Base-by-base conservation (phyloP, 2,113 vertebrate genomes). In the Siniperca chuatsi region DNA sequence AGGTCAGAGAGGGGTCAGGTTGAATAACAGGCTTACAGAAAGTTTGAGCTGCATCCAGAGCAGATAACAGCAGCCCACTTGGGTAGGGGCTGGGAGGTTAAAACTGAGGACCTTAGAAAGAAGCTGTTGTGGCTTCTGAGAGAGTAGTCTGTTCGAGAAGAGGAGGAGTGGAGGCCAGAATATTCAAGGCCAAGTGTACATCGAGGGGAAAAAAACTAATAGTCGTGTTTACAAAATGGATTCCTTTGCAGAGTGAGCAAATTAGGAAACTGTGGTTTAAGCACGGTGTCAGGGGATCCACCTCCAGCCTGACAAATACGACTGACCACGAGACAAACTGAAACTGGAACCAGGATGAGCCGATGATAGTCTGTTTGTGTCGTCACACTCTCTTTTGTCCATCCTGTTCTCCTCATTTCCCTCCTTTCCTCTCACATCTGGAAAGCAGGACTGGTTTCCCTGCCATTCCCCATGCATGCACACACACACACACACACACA, bases 401-500 rank as follows among this genome's bases (percentile, higher is more conserved):
- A 4, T 66, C 79, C 87, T 87, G 86, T 84, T 88, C 91, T 83
- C 78, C 78, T 72, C 50, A 75, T 86, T 92, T 86, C 89, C 76
- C 75, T 86, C 83, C 79, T 85, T 90, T 92, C 64, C 83, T 81
- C 87, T 74, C 91, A 96, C 96, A 97, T 97, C 96, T 97, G 97
- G 95, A 90, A 92, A 95, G 89, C 96, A 96, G 95, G 90, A 90
- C 78, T 89, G 87, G 86, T 89, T 89, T 90, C 78, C 73, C 84
- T 93, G 94, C 92, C 91, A 89, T 91, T 93, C 81, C 81, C 46
- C 78, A 70, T 67, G 66, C 81, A 40, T 20, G 12, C 66, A 75
- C 74, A 48, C 84, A 60, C 60, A 76, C 73, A 79, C 78, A 77
- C 86, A 70, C 83, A 37, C 72, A 75, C 55, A 68, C 75, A 75